Percentiles rank a stretch among this genome's conserved stretches.
Evolutionary conservation across 2,113 vertebrate species (phyloP).

Genomic region (Daboia siamensis): DNA sequence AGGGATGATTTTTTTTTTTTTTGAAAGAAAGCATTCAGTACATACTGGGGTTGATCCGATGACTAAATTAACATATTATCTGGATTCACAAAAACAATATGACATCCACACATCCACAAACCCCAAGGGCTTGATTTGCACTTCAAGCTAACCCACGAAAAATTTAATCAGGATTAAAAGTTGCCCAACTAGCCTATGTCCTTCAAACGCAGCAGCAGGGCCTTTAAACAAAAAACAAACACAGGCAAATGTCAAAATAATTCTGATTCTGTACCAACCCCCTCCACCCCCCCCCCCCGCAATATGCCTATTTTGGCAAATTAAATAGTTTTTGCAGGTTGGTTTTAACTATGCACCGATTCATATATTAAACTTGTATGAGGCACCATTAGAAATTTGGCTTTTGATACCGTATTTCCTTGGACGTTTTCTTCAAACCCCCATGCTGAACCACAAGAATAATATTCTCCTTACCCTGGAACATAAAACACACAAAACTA

Average conservation of each 20-base stretch:
- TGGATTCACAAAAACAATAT: neutral
- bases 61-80: neutral
- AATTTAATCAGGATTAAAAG: neutral
- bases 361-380: neutral
- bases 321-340: neutral
- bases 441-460: neutral
- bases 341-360: neutral
- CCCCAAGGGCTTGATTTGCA: neutral
- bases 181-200: no score
- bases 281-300: no score
- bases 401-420: neutral
- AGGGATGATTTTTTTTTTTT: neutral
- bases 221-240: neutral
- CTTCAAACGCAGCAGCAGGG: neutral
- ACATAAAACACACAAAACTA: neutral
- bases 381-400: neutral
- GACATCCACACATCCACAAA: neutral
- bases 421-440: neutral
- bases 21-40: neutral
- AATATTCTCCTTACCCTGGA: neutral
- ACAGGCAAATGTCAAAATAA: neutral
- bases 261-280: neutral
- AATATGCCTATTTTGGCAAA: neutral
- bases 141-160: neutral
- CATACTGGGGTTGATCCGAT: neutral